Percentiles rank a stretch among this genome's conserved stretches.
Evolutionary conservation across 2,113 vertebrate species (phyloP).

Genomic region (Zootoca vivipara): DNA sequence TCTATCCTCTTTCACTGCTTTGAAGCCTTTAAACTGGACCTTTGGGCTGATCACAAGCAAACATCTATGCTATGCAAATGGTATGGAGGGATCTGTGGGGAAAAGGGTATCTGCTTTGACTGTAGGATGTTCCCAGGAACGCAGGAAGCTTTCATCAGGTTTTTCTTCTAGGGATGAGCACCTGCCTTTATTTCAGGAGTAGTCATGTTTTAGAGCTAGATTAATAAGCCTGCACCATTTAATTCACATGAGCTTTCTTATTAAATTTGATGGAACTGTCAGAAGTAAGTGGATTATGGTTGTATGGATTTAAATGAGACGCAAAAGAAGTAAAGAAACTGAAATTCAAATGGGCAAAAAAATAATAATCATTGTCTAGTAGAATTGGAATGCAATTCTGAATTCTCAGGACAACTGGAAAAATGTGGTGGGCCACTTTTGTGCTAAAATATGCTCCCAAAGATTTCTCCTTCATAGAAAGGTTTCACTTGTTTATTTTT

Average conservation of each 20-base stretch:
- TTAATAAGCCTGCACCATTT: neutral
- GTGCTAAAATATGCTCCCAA: neutral
- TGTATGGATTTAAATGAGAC: neutral
- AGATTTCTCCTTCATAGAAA: neutral
- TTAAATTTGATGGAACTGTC: neutral
- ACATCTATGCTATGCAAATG: neutral
- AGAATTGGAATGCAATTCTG: neutral
- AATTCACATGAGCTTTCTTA: neutral
- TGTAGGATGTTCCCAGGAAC: neutral
- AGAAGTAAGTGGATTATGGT: neutral
- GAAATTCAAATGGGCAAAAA: neutral
- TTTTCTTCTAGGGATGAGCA: neutral
- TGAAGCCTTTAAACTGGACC: neutral
- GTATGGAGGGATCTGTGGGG: neutral
- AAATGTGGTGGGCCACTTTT: neutral
- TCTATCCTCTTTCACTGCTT: neutral
- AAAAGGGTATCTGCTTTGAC: neutral
- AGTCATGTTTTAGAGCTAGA: neutral
- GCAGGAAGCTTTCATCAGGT: neutral
- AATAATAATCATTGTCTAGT: neutral
- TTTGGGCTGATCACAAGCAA: neutral
- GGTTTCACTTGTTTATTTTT: neutral
- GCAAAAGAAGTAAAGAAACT: neutral
- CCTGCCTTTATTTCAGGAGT: neutral
- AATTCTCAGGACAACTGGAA: neutral